phyloP scores from a whole-genome alignment of 2,113 vertebrate genomes.

The Pontoporia blainvillei region DNA sequence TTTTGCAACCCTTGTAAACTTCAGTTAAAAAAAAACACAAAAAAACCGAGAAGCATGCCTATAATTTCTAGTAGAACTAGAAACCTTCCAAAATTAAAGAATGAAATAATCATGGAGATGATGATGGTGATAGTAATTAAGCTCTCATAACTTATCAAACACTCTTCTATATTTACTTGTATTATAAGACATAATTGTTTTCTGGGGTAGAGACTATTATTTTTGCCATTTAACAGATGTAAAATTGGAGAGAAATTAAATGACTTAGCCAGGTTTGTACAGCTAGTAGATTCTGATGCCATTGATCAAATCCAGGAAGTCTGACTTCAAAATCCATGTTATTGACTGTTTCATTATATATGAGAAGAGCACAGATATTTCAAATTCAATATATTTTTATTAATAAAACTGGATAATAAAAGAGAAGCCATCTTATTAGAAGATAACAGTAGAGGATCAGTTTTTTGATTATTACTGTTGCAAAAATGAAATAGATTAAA shows the following conservation, averaged over 20 bases:
- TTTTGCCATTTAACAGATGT: neutral
- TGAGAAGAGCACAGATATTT: neutral
- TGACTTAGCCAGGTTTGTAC: neutral
- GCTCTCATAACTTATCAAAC: neutral
- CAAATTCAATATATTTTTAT: neutral
- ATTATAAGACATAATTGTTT: neutral
- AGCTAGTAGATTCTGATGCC: neutral
- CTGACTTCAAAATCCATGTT: neutral
- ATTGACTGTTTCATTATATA: neutral
- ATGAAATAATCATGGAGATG: neutral
- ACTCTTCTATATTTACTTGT: neutral
- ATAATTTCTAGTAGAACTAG: neutral
- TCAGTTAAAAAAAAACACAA: neutral
- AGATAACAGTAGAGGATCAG: neutral
- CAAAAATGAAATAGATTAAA: constrained; percentile 1
- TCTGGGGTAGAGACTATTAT: neutral
- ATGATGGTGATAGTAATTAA: neutral
- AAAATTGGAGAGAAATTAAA: neutral
- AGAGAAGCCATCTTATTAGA: neutral
- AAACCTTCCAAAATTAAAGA: neutral
- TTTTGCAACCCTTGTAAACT: neutral
- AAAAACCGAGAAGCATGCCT: neutral
- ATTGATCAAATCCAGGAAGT: neutral
- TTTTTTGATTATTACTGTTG: neutral
- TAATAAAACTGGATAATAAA: neutral